Conservation (phyloP, 2,888 invertebrate genomes). For the Philereme vetulata region DNA sequence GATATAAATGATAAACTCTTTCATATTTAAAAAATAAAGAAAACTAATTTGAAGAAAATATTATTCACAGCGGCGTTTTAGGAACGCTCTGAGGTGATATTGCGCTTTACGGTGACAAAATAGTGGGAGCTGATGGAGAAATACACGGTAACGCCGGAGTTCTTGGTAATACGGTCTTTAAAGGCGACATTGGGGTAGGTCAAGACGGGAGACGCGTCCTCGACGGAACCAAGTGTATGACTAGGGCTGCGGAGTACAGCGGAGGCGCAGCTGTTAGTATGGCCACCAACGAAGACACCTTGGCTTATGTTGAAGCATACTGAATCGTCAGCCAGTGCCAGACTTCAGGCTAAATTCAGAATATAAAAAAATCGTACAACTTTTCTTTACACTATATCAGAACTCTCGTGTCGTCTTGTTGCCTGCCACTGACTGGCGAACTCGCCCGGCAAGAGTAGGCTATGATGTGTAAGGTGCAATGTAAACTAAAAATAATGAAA, state of each 20-base stretch:
- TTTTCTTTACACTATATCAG: too few species aligned
- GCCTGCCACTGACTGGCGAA: too few species aligned
- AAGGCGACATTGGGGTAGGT: slow-evolving; percentile 1
- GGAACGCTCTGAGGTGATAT: slow-evolving; percentile 7
- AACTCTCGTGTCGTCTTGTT: too few species aligned
- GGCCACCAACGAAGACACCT: slow-evolving; percentile 4
- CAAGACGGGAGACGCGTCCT: slow-evolving; percentile 3
- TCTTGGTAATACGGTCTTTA: slow-evolving; percentile 2
- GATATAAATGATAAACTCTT: too few species aligned
- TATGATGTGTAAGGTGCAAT: too few species aligned
- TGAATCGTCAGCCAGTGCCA: not conserved
- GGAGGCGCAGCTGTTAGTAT: not conserved
- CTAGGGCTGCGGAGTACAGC: not conserved
- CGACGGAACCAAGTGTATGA: not conserved
- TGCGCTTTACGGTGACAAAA: slow-evolving; percentile 2
- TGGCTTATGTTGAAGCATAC: slow-evolving; percentile 7
- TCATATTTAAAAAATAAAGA: too few species aligned
- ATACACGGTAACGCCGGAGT: not conserved
- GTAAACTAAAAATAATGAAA: too few species aligned
- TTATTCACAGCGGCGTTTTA: not conserved
- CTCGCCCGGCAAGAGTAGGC: too few species aligned
- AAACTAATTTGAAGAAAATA: slow-evolving; percentile 3
- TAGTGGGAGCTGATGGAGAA: slow-evolving; percentile 7
- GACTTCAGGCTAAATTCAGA: too few species aligned
- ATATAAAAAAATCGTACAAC: too few species aligned